phyloP scores from a whole-genome alignment of 2,113 vertebrate species.

The Coracopsis vasa region DNA sequence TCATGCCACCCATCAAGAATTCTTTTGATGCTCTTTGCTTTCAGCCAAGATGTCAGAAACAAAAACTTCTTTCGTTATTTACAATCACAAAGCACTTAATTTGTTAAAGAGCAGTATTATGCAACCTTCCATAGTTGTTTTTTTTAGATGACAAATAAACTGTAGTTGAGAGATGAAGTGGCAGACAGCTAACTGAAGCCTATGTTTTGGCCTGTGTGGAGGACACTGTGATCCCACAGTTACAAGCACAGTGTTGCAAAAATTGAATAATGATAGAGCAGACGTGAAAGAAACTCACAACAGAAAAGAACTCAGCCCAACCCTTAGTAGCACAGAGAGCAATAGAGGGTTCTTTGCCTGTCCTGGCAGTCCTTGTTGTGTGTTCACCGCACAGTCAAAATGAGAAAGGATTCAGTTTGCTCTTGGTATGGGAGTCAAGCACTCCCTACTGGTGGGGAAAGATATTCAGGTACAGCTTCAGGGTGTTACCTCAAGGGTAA shows the following conservation, averaged over 20 bases:
- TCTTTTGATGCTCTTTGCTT: not conserved
- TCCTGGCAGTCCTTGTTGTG: not conserved
- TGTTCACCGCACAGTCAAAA: fast-evolving
- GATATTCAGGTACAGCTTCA: not conserved
- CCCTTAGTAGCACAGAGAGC: not conserved
- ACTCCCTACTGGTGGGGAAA: not conserved
- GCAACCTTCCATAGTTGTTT: not conserved
- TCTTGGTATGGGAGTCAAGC: not conserved
- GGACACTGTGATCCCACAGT: not conserved
- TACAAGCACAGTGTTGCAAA: not conserved
- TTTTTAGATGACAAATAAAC: not conserved
- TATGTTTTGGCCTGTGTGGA: not conserved
- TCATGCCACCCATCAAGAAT: not conserved
- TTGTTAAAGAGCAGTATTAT: not conserved
- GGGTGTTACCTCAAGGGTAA: not conserved
- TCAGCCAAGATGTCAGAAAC: not conserved
- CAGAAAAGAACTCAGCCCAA: not conserved
- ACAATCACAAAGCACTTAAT: not conserved
- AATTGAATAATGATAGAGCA: not conserved
- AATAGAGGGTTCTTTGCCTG: not conserved
- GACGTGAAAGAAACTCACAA: not conserved
- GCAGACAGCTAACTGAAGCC: not conserved
- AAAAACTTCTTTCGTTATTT: not conserved
- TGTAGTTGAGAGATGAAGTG: not conserved
- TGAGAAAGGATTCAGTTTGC: not conserved